phyloP scores from a whole-genome alignment of 2,888 invertebrate species.

The Drosophila pseudotalamancana region DNA sequence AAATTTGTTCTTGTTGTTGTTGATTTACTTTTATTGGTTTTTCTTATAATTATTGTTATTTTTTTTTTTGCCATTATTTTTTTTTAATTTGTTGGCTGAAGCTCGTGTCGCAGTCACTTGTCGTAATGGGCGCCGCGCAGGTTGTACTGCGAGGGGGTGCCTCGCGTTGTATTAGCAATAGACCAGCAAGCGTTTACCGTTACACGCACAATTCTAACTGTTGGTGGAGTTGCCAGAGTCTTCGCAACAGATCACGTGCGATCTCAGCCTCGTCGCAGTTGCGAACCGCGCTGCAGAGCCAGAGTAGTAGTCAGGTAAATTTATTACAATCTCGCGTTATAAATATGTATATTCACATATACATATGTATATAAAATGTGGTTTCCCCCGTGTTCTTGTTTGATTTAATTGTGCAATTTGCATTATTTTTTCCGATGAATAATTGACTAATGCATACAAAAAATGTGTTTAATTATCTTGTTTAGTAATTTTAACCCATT shows the following conservation, averaged over 20 bases:
- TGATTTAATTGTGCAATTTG: too few relatives aligned
- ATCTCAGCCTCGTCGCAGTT: constrained; percentile 34
- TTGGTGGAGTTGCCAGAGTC: constrained; percentile 25
- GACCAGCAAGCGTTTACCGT: neutral
- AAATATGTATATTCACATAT: neutral
- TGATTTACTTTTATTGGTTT: neutral
- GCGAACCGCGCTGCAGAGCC: constrained; percentile 12
- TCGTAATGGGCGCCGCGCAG: constrained; percentile 20
- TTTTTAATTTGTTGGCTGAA: constrained; percentile 10
- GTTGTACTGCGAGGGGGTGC: constrained; percentile 1
- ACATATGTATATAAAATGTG: neutral
- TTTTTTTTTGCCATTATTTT: constrained; percentile 8
- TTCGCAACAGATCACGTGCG: constrained; percentile 33
- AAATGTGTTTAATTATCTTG: too few relatives aligned
- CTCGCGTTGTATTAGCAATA: neutral
- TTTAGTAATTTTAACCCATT: too few relatives aligned
- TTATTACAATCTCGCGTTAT: neutral
- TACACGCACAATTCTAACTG: neutral
- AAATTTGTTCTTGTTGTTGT: constrained; percentile 3
- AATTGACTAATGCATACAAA: too few relatives aligned
- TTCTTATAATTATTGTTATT: neutral
- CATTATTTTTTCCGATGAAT: too few relatives aligned
- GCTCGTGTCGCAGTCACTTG: constrained; percentile 11
- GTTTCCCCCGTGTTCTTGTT: neutral
- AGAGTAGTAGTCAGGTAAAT: constrained; percentile 38